Conservation (phyloP, 2,888 invertebrate genomes). For the Orchesellides sinensis region DNA sequence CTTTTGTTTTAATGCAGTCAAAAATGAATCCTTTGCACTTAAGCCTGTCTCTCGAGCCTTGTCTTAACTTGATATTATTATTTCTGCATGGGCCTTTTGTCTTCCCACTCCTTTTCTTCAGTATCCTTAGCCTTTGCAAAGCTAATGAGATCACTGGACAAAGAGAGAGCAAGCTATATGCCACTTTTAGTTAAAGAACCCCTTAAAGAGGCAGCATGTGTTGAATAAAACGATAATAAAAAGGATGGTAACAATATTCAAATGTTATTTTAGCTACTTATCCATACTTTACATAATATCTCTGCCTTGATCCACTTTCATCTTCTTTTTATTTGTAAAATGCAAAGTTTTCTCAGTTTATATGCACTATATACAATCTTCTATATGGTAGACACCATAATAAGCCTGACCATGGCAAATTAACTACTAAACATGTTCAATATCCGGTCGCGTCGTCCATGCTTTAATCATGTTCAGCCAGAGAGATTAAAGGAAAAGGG, state of each 20-base stretch:
- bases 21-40: not conserved
- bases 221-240: not conserved
- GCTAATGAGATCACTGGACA: conserved; percentile 22
- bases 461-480: no score
- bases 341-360: no score
- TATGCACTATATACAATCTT: no score
- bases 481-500: no score
- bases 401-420: conserved; percentile 15
- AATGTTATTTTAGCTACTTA: no score
- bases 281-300: no score
- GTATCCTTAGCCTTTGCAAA: not conserved
- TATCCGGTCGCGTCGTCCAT: conserved; percentile 10
- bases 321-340: no score
- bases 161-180: not conserved
- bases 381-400: no score
- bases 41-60: no score
- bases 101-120: not conserved
- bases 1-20: no score
- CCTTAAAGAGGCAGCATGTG: not conserved
- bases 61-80: no score
- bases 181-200: not conserved
- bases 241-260: not conserved
- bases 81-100: not conserved
- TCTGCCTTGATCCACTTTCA: no score
- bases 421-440: conserved; percentile 13